A percentile compares a stretch with the other conserved stretches of the same genome.
phyloP scores from a whole-genome alignment of 2,113 vertebrate genomes.

The Gambusia holbrooki region DNA sequence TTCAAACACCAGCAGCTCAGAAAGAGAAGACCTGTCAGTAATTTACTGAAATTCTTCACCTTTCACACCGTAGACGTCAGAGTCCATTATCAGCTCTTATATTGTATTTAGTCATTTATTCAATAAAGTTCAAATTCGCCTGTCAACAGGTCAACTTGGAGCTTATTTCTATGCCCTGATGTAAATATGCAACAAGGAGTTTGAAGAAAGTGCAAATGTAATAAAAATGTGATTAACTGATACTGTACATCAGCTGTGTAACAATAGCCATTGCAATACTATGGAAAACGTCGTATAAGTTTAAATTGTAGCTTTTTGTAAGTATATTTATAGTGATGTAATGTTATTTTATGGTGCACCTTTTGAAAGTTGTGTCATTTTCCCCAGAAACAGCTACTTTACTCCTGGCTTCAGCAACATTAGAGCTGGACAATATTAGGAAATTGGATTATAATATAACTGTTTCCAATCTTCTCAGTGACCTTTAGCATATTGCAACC shows the following conservation, averaged over 20 bases:
- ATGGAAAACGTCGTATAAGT: not conserved
- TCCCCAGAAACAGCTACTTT: not conserved
- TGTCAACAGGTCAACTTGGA: not conserved
- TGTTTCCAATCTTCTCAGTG: not conserved
- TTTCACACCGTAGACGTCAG: not conserved
- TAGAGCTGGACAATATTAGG: not conserved
- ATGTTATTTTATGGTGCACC: not conserved
- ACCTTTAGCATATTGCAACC: not conserved
- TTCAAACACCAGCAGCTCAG: conserved; percentile 16
- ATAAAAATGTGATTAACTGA: not conserved
- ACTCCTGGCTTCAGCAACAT: not conserved
- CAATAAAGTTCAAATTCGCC: not conserved
- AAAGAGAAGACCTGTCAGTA: not conserved
- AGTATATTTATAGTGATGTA: not conserved
- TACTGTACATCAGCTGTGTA: not conserved
- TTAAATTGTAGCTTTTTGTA: not conserved
- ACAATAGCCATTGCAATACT: too few species aligned
- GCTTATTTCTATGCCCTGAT: not conserved
- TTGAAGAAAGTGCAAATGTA: not conserved
- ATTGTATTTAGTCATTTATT: not conserved
- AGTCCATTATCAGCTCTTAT: not conserved
- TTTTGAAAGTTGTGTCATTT: not conserved
- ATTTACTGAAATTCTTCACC: not conserved
- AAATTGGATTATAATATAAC: not conserved
- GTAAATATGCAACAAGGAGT: not conserved